These are phyloP conservation scores for Plecotus auritus DNA, from an alignment of 2,113 vertebrate genomes.

Conservation along the genomic window DNA sequence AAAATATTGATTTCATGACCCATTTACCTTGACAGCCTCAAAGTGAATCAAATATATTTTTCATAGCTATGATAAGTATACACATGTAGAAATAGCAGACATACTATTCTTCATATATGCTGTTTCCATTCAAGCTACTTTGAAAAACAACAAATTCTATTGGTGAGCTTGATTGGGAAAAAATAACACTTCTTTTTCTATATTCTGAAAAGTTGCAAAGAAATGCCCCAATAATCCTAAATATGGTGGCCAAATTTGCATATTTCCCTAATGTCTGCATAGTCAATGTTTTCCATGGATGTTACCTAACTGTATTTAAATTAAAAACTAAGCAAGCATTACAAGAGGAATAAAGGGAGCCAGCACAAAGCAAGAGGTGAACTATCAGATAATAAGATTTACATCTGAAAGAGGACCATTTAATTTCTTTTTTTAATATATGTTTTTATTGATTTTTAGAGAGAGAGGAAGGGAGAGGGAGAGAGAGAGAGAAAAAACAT, in stretches of 20 bases:
- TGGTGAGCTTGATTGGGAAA: not conserved
- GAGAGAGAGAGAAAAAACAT: not conserved
- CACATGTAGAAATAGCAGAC: not conserved
- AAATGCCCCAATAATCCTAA: constrained; percentile 20
- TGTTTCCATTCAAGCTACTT: not conserved
- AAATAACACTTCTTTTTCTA: not conserved
- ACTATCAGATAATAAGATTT: constrained; percentile 39
- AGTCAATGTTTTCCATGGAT: not conserved
- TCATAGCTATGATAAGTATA: not conserved
- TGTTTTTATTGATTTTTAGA: too few species aligned
- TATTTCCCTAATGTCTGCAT: constrained; percentile 4
- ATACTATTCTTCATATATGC: not conserved
- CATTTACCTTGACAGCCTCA: constrained; percentile 13
- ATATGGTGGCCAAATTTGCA: constrained; percentile 4
- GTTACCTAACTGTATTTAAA: constrained; percentile 18
- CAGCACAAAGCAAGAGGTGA: constrained; percentile 27
- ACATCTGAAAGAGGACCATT: not conserved
- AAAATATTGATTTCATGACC: constrained; percentile 11
- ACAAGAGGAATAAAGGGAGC: not conserved
- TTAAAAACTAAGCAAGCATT: constrained; percentile 36
- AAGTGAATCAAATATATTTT: constrained; percentile 21
- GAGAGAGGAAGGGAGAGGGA: not conserved
- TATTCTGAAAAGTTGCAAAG: not conserved
- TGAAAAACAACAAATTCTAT: not conserved
- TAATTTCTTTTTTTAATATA: not conserved